Evolutionary conservation across 1,140 invertebrate species (phyloP).

Genomic region (Zaprionus gabonicus): DNA sequence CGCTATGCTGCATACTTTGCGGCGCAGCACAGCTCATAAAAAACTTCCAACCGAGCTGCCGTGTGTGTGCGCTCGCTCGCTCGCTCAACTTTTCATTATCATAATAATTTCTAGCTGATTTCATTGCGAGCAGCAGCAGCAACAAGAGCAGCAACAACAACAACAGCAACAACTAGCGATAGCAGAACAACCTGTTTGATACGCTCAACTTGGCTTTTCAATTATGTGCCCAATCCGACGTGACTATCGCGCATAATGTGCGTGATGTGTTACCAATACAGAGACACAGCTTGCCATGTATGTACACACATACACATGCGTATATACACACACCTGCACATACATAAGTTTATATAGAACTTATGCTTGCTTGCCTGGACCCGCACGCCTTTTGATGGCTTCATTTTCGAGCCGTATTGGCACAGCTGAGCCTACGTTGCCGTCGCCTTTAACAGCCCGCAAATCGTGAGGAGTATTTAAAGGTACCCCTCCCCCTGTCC

Average conservation of each 20-base stretch:
- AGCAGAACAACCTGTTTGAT: slow-evolving; percentile 62
- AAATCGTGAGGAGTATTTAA: slow-evolving; percentile 64
- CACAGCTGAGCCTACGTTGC: slow-evolving; percentile 28
- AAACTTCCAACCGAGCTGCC: slow-evolving; percentile 31
- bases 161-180: slow-evolving; percentile 7
- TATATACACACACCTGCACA: background rate
- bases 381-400: slow-evolving; percentile 64
- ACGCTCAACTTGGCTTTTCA: slow-evolving; percentile 79
- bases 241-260: slow-evolving; percentile 76
- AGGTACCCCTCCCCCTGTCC: slow-evolving; percentile 31
- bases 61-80: slow-evolving; percentile 5
- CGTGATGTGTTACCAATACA: slow-evolving; percentile 52
- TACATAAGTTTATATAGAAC: background rate
- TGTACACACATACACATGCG: background rate
- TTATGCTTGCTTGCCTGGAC: slow-evolving; percentile 14
- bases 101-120: slow-evolving; percentile 82
- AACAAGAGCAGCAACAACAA: slow-evolving; percentile 20
- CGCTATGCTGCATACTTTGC: slow-evolving; percentile 25
- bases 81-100: slow-evolving; percentile 70
- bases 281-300: background rate
- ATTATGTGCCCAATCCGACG: slow-evolving; percentile 72
- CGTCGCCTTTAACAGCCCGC: slow-evolving; percentile 40
- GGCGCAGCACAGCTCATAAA: slow-evolving; percentile 37
- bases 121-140: slow-evolving; percentile 50
- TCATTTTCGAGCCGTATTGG: slow-evolving; percentile 50